Evolutionary conservation across 2,888 invertebrate species (phyloP).

Genomic region (Cryptophagus acutangulus): DNA sequence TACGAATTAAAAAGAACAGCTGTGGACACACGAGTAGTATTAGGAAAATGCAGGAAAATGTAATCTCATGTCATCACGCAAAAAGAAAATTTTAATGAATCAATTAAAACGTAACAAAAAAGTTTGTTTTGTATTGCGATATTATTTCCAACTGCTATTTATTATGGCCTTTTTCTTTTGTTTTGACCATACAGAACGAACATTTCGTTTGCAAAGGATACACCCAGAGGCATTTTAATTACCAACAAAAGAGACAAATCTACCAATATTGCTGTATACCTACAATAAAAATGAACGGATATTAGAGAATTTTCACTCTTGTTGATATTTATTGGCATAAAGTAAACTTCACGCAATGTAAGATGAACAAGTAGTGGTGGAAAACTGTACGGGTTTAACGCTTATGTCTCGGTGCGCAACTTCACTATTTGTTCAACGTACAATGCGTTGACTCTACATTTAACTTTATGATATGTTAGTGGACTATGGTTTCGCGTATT

Average conservation of each 20-base stretch:
- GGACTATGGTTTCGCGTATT: too few relatives aligned
- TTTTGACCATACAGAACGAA: too few relatives aligned
- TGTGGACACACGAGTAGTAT: neutral
- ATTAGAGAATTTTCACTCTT: neutral
- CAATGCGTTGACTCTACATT: too few relatives aligned
- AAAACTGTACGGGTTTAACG: too few relatives aligned
- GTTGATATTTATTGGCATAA: too few relatives aligned
- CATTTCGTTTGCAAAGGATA: constrained; percentile 8
- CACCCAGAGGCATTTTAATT: constrained; percentile 4
- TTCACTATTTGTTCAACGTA: too few relatives aligned
- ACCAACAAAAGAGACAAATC: constrained; percentile 5
- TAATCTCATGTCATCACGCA: too few relatives aligned
- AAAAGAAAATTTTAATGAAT: neutral
- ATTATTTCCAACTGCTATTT: neutral
- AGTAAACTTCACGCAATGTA: neutral
- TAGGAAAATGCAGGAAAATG: neutral
- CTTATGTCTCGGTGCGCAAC: too few relatives aligned
- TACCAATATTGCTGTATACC: constrained; percentile 7
- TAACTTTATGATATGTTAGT: too few relatives aligned
- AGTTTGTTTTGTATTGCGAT: neutral
- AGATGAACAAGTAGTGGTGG: too few relatives aligned
- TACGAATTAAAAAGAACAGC: constrained; percentile 3
- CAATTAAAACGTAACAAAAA: neutral
- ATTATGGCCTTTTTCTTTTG: neutral
- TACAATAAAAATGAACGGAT: neutral